Conservation (phyloP, 2,797 vertebrate species). For the Sebastes hubbsi region DNA sequence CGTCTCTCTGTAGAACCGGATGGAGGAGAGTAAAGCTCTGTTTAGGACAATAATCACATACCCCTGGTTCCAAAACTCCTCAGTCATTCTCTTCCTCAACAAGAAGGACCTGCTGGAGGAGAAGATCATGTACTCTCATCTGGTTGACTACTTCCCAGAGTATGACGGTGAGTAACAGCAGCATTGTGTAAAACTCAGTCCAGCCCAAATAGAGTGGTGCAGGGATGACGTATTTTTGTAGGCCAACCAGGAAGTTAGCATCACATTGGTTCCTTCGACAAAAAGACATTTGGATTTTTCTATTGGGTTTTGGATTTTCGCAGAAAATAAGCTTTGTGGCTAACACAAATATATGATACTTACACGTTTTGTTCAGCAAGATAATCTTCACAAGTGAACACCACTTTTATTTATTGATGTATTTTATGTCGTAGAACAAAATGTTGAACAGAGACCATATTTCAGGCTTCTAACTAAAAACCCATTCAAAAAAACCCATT, state of each 20-base stretch:
- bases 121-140: constrained; percentile 96
- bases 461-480: too few species aligned
- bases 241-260: too few species aligned
- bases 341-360: fast-evolving
- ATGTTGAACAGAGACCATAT: too few species aligned
- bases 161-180: constrained; percentile 88
- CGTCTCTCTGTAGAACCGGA: constrained; percentile 88
- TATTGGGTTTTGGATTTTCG: too few species aligned
- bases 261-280: too few species aligned
- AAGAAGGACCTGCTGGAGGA: constrained; percentile 99
- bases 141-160: constrained; percentile 99
- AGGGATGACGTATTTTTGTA: too few species aligned
- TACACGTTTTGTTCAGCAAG: too few species aligned
- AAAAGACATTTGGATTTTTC: too few species aligned
- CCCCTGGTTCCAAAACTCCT: constrained; percentile 99
- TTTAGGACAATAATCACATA: constrained; percentile 99
- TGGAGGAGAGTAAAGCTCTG: constrained; percentile 99
- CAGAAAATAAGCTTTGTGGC: too few species aligned
- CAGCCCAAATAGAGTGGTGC: neutral
- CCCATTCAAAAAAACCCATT: fast-evolving
- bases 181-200: neutral
- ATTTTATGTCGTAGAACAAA: too few species aligned
- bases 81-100: constrained; percentile 98
- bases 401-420: too few species aligned
- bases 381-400: too few species aligned